These are phyloP conservation scores for rabbit (Oryctolagus cuniculus) DNA, from an alignment of 2,113 vertebrate species.

Conservation along the genomic window DNA sequence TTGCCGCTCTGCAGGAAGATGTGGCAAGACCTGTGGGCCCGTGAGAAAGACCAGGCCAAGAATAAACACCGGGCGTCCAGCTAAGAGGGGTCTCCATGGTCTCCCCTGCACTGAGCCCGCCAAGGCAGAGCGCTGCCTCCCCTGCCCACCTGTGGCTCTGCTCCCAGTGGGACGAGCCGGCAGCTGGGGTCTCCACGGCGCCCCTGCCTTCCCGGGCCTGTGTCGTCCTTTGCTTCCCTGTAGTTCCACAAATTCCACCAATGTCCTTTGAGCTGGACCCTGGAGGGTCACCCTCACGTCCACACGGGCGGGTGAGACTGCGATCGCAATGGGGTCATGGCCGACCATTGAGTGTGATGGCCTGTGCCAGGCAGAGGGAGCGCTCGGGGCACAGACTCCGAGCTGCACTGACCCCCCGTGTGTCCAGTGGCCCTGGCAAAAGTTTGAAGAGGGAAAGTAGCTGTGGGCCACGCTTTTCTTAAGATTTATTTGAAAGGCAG, in stretches of 20 bases:
- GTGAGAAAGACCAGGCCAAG: not conserved
- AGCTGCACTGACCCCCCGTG: too few species aligned
- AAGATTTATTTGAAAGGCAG: not conserved
- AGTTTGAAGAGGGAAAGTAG: not conserved
- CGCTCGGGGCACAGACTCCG: not conserved
- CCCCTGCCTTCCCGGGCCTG: not conserved
- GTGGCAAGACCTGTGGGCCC: not conserved
- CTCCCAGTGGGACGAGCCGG: not conserved
- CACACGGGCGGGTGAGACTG: not conserved
- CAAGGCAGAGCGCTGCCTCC: not conserved
- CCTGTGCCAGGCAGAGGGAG: not conserved
- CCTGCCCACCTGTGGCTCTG: not conserved
- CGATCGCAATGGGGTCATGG: not conserved
- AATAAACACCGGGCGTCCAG: not conserved
- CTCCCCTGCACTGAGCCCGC: not conserved
- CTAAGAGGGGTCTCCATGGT: not conserved
- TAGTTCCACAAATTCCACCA: not conserved
- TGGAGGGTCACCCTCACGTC: not conserved
- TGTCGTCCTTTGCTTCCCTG: not conserved
- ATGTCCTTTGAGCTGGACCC: not conserved
- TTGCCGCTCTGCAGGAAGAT: conserved; percentile 13
- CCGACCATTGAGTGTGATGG: too few species aligned
- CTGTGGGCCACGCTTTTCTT: not conserved
- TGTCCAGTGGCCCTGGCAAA: not conserved
- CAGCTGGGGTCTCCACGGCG: not conserved